These are phyloP conservation scores for Tinea pellionella DNA, from an alignment of 2,888 invertebrate species.

Conservation along the genomic window DNA sequence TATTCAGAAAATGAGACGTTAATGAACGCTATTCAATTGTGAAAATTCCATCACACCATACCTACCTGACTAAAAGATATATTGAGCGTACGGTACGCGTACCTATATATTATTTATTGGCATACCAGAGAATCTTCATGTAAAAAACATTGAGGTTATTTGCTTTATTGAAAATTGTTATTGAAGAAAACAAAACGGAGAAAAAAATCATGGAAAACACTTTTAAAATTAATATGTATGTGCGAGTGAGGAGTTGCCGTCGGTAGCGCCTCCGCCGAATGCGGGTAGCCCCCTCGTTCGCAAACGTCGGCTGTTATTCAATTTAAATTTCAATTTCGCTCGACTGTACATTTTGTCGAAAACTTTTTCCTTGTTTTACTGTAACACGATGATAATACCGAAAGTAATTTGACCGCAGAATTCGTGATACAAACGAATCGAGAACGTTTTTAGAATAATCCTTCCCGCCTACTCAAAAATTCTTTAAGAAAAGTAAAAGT, in stretches of 20 bases:
- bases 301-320: constrained; percentile 15
- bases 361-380: constrained; percentile 13
- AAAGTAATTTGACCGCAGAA: constrained; percentile 11
- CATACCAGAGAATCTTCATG: no score
- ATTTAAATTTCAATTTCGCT: constrained; percentile 15
- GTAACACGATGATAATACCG: constrained; percentile 13
- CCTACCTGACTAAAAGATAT: neutral
- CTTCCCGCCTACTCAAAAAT: neutral
- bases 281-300: constrained; percentile 2
- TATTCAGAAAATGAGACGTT: neutral
- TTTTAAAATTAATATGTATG: neutral
- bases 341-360: constrained; percentile 14
- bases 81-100: no score
- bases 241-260: constrained; percentile 10
- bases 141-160: no score
- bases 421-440: neutral
- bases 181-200: neutral
- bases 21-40: constrained; percentile 5
- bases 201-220: neutral
- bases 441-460: neutral
- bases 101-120: neutral
- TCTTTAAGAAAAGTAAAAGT: constrained; percentile 4
- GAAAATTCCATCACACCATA: neutral
- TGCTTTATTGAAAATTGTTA: neutral
- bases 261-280: constrained; percentile 9